Percentiles rank a stretch among this genome's conserved stretches.
Conservation (phyloP, 2,113 vertebrate genomes). For the Cnemophilus loriae region DNA sequence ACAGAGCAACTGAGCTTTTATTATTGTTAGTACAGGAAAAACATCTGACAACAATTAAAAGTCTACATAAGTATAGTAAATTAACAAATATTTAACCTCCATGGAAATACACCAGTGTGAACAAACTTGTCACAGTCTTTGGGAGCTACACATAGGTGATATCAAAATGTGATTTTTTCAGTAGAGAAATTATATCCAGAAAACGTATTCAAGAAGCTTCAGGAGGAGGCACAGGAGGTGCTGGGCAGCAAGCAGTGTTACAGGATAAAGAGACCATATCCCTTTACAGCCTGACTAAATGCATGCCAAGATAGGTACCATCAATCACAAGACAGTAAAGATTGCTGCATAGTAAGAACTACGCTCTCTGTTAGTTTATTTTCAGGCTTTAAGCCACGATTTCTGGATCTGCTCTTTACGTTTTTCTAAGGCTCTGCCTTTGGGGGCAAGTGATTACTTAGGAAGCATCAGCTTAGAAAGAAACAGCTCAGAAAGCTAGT, state of each 20-base stretch:
- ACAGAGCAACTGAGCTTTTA: background rate
- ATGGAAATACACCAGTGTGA: background rate
- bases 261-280: background rate
- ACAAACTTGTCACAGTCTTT: background rate
- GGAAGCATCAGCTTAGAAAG: background rate
- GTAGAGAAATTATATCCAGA: background rate
- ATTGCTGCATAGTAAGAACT: background rate
- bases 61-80: background rate
- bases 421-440: background rate
- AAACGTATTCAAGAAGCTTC: background rate
- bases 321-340: background rate
- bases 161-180: background rate
- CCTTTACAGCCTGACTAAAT: background rate
- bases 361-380: background rate
- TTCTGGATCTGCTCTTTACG: background rate
- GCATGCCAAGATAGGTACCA: no score
- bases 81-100: background rate
- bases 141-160: background rate
- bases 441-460: background rate
- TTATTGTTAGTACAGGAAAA: background rate
- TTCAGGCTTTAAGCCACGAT: background rate
- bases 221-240: background rate
- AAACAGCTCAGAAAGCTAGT: background rate
- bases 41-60: background rate
- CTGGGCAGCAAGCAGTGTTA: background rate